Evolutionary conservation across 1,140 invertebrate genomes (phyloP).

Genomic region (Aleiodes sp.): DNA sequence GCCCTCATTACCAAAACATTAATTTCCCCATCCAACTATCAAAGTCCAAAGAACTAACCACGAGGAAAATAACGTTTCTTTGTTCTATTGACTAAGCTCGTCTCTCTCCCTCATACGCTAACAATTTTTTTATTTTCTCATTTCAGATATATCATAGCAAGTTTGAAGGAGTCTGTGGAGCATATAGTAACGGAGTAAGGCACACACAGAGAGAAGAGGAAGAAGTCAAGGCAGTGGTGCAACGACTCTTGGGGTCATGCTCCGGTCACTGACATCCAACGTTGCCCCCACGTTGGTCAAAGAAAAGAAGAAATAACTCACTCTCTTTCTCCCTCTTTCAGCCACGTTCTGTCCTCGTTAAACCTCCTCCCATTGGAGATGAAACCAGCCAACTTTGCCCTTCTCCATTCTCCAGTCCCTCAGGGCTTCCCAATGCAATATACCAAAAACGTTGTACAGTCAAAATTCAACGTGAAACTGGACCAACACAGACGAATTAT

Average conservation of each 20-base stretch:
- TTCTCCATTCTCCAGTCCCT: background rate
- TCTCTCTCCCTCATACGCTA: constrained; percentile 26
- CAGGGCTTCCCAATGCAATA: background rate
- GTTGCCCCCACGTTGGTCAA: constrained; percentile 11
- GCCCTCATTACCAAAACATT: too few species aligned
- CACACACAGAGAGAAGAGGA: constrained; percentile 22
- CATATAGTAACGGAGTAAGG: constrained; percentile 18
- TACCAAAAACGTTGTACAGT: background rate
- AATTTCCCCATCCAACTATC: too few species aligned
- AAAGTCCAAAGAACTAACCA: too few species aligned
- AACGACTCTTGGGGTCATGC: constrained; percentile 59
- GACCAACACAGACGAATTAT: background rate
- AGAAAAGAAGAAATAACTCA: constrained; percentile 40
- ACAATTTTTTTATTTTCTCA: background rate
- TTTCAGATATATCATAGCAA: background rate
- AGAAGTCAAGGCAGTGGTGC: constrained; percentile 42
- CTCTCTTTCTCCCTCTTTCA: too few species aligned
- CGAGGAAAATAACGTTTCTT: too few species aligned
- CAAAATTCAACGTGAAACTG: background rate
- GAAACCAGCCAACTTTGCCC: constrained; percentile 18
- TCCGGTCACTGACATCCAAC: constrained; percentile 57
- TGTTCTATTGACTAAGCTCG: constrained; percentile 33
- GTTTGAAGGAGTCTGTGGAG: constrained; percentile 7
- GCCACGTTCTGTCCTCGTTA: constrained; percentile 38
- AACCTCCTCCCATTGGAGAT: background rate